Percentiles rank a stretch among this genome's conserved stretches.
phyloP scores from a whole-genome alignment of 2,888 invertebrate species.

The Acanthosepion lycidas region DNA sequence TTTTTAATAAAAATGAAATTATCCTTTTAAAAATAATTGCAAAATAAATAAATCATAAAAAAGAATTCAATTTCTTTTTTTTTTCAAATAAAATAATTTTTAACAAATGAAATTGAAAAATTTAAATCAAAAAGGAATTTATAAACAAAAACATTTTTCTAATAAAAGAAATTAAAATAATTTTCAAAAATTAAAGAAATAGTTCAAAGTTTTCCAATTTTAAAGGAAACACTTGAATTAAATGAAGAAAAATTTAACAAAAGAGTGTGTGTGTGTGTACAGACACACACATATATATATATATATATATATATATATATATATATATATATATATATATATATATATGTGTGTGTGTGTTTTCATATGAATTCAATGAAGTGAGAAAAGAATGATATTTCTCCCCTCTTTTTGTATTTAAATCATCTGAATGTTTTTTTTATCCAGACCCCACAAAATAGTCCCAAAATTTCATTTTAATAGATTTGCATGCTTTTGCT shows the following conservation, averaged over 20 bases:
- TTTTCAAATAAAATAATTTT: too few species aligned
- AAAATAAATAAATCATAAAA: too few species aligned
- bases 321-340: too few species aligned
- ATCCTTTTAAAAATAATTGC: too few species aligned
- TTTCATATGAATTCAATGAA: background rate
- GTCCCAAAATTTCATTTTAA: background rate
- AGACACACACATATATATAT: too few species aligned
- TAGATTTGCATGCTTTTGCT: background rate
- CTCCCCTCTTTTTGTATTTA: background rate
- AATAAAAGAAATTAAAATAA: background rate
- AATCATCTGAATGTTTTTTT: background rate
- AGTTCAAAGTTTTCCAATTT: background rate
- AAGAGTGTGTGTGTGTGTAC: too few species aligned
- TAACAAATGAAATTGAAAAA: background rate
- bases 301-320: too few species aligned
- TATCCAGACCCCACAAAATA: conserved; percentile 3
- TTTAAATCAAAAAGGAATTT: background rate
- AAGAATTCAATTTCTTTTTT: too few species aligned
- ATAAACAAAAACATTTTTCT: background rate
- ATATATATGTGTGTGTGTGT: too few species aligned
- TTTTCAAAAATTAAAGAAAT: background rate
- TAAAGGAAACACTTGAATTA: background rate
- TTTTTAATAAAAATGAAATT: too few species aligned
- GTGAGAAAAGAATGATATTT: background rate
- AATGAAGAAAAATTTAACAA: too few species aligned